Evolutionary conservation across 2,888 invertebrate genomes (phyloP), one percentile per base, ranked within the genome.

Genomic region (Ditula angustiorana): DNA sequence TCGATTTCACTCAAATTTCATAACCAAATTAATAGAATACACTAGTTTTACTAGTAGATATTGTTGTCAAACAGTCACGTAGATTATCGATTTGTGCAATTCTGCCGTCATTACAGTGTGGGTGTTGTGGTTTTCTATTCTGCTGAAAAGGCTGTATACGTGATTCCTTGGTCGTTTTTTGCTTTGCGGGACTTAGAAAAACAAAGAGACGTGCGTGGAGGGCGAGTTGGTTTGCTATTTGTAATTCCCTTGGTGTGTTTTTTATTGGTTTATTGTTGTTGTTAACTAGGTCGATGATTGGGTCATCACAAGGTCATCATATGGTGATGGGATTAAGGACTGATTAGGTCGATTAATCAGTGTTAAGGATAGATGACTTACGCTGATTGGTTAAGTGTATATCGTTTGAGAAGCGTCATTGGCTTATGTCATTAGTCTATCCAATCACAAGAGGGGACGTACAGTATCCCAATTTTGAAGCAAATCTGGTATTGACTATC

Each of bases 41-140:
- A 68, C 56, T 47, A 52, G 53, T 69, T 64, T 13, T 59, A 56
- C 57, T 44, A 33, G 19, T 55, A 46, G n/a, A n/a, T n/a, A 52
- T 35, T 53, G 24, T 56, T 52, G 57, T 64, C 64, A 59, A 53
- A 33, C 52, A 47, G 58, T 69, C 71, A 71, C 71, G 71, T 71
- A 71, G 70, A 70, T 69, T 64, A 71, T 71, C 61, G 71, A 70
- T 71, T 71, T 71, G 69, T 68, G 70, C 70, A 70, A 71, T 69
- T 67, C 47, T 64, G 57, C 56, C 65, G 71, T 71, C 59, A 67
- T 70, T 71, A 68, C 62, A 47, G 55, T 59, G 67, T 68, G 67
- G 68, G 71, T 64, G 61, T 61, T 71, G 71, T 52, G 71, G 71
- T 71, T 71, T 67, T 62, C 64, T 37, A 59, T 58, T 58, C 33